Evolutionary conservation across 1,140 invertebrate genomes (phyloP).

Genomic region (Hydropsyche tenuis): DNA sequence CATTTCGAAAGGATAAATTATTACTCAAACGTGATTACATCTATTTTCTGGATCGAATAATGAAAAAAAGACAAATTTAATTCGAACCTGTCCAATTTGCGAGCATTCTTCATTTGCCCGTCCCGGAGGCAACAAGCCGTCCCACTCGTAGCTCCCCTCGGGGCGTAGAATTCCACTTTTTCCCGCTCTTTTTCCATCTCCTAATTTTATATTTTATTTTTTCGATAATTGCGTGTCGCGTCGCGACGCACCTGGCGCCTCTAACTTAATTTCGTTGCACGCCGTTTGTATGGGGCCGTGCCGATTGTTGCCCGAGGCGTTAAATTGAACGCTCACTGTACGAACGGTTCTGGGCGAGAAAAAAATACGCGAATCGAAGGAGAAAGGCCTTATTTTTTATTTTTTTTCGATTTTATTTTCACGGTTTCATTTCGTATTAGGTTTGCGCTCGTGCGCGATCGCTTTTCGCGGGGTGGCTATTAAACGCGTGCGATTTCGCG

Average conservation of each 20-base stretch:
- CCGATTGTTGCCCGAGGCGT: constrained; percentile 26
- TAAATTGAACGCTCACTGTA: constrained; percentile 12
- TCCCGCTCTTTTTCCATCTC: too few species aligned
- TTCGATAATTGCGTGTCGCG: constrained; percentile 18
- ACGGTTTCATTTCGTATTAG: not conserved
- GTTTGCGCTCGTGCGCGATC: not conserved
- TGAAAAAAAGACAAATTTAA: not conserved
- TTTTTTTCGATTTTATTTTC: constrained; percentile 7
- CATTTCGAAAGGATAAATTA: too few species aligned
- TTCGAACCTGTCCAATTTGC: constrained; percentile 2
- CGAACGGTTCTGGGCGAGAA: too few species aligned
- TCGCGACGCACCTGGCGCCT: constrained; percentile 13
- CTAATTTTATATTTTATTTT: constrained; percentile 19
- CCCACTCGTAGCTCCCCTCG: too few species aligned
- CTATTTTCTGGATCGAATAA: too few species aligned
- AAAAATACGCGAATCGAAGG: too few species aligned
- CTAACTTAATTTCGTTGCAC: constrained; percentile 22
- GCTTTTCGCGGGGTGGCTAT: not conserved
- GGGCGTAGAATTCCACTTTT: not conserved
- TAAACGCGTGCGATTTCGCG: not conserved
- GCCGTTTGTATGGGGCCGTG: too few species aligned
- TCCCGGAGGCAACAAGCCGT: too few species aligned
- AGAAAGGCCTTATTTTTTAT: not conserved
- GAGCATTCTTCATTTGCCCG: too few species aligned
- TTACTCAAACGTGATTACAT: too few species aligned